Base-by-base conservation (phyloP, 2,888 invertebrate species). In the Leptinotarsa haldemani region DNA sequence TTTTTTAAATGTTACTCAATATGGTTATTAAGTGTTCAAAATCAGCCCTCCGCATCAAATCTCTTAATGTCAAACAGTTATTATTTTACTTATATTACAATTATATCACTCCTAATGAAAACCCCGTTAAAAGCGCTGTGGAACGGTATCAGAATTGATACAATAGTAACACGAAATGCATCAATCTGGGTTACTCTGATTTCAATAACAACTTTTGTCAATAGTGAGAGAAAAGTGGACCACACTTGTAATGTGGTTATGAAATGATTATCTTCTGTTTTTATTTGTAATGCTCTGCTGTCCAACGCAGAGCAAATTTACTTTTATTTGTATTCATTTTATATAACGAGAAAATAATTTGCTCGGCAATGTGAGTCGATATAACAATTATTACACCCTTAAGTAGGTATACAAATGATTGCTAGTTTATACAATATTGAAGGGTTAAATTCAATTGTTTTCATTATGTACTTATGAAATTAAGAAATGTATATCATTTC, bases 241-340 rank as follows among this genome's bases (percentile, higher is more conserved):
- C 30, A n/a, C 25, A 18, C 61, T 61, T 16, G 30, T 61, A 30
- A 61, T 16, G 61, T 61, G 61, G 48, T 69, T 58, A 69, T 61
- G 61, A 69, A 61, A 69, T 47, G 25, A 22, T 61, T 58, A 61
- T 69, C 69, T 58, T 47, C 47, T 47, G 16, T 22, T 61, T 69
- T 69, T 69, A 47, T 69, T 47, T 40, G 58, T 61, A 48, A 48
- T 61, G 48, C 61, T 58, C 56, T n/a, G 25, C 69, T 20, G 46
- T 16, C 25, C 22, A 69, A 69, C 69, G 47, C 25, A 48, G n/a
- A 48, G 69, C 69, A 69, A 63, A 56, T 69, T 63, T 69, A 40
- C 68, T 68, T 47, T 53, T 68, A 68, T 56, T 40, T 22, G n/a
- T 68, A 40, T 53, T 56, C 30, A 47, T 56, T 68, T 68, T 68